These are phyloP conservation scores for Varecia variegata DNA, from an alignment of 2,797 vertebrate genomes.

Conservation along the genomic window DNA sequence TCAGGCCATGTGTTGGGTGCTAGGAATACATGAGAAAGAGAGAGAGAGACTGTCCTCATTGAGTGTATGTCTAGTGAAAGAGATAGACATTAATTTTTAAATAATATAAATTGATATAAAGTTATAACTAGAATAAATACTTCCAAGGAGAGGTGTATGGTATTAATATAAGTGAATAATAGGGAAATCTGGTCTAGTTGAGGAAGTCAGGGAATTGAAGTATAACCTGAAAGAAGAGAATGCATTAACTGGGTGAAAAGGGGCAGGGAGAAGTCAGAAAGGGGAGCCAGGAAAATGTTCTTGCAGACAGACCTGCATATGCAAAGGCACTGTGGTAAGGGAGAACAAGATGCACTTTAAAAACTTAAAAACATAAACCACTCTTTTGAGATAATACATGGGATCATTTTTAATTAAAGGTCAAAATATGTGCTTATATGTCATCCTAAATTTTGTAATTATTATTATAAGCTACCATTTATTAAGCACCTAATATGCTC, in stretches of 20 bases:
- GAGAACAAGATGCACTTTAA: neutral
- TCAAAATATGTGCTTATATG: neutral
- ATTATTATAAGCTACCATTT: neutral
- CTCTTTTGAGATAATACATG: neutral
- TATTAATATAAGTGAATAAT: neutral
- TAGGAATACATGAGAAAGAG: neutral
- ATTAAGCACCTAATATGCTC: neutral
- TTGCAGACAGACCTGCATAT: neutral
- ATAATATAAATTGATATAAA: neutral
- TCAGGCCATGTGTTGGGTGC: neutral
- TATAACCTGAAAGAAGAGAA: neutral
- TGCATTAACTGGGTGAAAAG: neutral
- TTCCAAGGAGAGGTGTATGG: neutral
- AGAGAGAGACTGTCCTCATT: neutral
- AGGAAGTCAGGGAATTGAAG: neutral
- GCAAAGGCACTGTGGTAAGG: neutral
- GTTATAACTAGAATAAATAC: neutral
- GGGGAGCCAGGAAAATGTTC: neutral
- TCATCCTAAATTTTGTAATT: neutral
- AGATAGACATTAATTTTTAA: constrained; percentile 3
- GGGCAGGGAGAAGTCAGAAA: neutral
- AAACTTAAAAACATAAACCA: neutral
- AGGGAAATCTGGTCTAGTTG: neutral
- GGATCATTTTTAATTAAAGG: neutral
- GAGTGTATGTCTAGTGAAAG: neutral